Percentiles rank a stretch among this genome's conserved stretches.
Evolutionary conservation across 2,888 invertebrate genomes (phyloP).

Genomic region (Yponomeuta cagnagella): DNA sequence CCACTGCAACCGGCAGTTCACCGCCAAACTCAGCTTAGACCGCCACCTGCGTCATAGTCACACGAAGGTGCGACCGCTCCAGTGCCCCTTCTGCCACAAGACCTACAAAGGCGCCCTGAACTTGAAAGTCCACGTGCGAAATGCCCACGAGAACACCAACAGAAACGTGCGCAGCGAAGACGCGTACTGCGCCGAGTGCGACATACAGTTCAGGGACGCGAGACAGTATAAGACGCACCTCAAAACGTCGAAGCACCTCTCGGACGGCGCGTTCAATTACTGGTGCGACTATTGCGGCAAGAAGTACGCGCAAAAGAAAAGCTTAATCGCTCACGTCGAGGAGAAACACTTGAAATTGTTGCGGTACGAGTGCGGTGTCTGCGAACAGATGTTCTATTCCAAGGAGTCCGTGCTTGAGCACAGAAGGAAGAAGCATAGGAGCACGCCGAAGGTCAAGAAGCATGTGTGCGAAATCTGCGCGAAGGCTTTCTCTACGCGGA

Average conservation of each 20-base stretch:
- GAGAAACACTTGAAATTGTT: conserved; percentile 6
- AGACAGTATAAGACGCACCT: conserved; percentile 19
- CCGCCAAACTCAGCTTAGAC: background rate
- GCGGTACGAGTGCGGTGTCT: conserved; percentile 4
- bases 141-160: background rate
- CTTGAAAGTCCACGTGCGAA: background rate
- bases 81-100: conserved; percentile 9
- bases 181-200: conserved; percentile 24
- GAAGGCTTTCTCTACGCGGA: background rate
- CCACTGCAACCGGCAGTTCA: background rate
- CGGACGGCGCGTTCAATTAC: background rate
- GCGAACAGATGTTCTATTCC: conserved; percentile 1
- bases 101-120: background rate
- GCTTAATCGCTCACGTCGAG: conserved; percentile 6
- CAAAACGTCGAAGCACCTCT: conserved; percentile 5
- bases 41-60: background rate
- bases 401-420: background rate
- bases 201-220: conserved; percentile 23
- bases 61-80: background rate
- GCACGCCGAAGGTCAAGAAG: background rate
- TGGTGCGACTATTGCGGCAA: conserved; percentile 1
- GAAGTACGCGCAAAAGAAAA: background rate
- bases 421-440: background rate
- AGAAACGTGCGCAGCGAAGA: background rate
- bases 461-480: conserved; percentile 7